phyloP scores from a whole-genome alignment of 2,797 vertebrate species.

The Myotis planiceps region DNA sequence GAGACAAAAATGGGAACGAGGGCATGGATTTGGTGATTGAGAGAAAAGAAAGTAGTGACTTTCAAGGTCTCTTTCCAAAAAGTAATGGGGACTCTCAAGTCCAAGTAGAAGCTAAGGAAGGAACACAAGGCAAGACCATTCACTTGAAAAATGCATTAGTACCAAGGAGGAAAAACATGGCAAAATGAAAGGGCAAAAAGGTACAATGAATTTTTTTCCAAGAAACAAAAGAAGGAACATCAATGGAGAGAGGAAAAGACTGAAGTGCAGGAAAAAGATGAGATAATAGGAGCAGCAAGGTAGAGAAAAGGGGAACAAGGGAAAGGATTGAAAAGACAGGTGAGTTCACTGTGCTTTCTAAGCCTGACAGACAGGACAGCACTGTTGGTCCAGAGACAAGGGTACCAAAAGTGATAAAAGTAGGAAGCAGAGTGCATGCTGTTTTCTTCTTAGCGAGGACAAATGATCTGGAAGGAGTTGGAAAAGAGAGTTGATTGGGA shows the following conservation, averaged over 20 bases:
- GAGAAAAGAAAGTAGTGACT: neutral
- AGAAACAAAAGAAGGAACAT: neutral
- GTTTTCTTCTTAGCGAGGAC: neutral
- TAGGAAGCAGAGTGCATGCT: neutral
- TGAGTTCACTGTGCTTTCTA: neutral
- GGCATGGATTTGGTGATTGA: neutral
- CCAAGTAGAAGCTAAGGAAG: neutral
- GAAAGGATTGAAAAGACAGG: neutral
- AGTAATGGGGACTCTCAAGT: neutral
- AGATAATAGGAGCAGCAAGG: neutral
- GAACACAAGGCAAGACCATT: neutral
- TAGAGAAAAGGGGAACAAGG: neutral
- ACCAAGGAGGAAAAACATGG: neutral
- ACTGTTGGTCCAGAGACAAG: neutral
- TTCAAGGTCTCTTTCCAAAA: neutral
- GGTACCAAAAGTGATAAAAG: neutral
- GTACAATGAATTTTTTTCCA: neutral
- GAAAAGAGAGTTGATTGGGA: neutral
- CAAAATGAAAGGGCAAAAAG: neutral
- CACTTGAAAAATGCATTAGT: neutral
- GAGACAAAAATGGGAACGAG: neutral
- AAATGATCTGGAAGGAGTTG: neutral
- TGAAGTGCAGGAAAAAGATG: neutral
- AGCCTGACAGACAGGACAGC: neutral
- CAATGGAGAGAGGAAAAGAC: neutral